Conservation (phyloP, 2,888 invertebrate species). For the Dromius quadrimaculatus region DNA sequence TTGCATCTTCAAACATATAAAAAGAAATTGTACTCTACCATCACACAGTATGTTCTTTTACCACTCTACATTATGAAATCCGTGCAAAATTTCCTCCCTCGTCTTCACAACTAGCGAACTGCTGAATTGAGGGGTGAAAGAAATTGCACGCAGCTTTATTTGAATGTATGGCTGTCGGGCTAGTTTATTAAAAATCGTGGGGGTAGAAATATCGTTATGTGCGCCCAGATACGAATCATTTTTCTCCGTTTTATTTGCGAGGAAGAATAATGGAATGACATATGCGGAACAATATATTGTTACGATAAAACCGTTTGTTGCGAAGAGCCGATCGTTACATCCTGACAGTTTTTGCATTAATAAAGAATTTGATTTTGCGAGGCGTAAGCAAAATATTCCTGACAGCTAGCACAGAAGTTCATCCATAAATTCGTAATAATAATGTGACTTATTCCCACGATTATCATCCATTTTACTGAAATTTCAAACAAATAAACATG, state of each 20-base stretch:
- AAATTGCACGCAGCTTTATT: constrained; percentile 41
- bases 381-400: too few relatives aligned
- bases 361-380: constrained; percentile 26
- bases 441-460: too few relatives aligned
- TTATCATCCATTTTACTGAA: too few relatives aligned
- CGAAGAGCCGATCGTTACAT: constrained; percentile 26
- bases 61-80: constrained; percentile 1
- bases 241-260: constrained; percentile 38
- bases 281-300: constrained; percentile 40
- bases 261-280: constrained; percentile 41
- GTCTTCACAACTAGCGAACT: constrained; percentile 3
- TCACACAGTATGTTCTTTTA: neutral
- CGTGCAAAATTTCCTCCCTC: neutral
- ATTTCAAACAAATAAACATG: too few relatives aligned
- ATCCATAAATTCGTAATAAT: too few relatives aligned
- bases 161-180: constrained; percentile 40
- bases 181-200: constrained; percentile 46
- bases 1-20: too few relatives aligned
- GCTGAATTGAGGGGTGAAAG: constrained; percentile 27
- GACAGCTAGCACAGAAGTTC: too few relatives aligned
- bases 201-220: constrained; percentile 43
- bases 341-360: constrained; percentile 23
- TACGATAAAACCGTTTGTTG: constrained; percentile 15
- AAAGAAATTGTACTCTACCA: too few relatives aligned
- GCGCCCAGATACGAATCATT: constrained; percentile 42